phyloP scores from a whole-genome alignment of 2,888 invertebrate genomes.

The Endotricha flammealis region DNA sequence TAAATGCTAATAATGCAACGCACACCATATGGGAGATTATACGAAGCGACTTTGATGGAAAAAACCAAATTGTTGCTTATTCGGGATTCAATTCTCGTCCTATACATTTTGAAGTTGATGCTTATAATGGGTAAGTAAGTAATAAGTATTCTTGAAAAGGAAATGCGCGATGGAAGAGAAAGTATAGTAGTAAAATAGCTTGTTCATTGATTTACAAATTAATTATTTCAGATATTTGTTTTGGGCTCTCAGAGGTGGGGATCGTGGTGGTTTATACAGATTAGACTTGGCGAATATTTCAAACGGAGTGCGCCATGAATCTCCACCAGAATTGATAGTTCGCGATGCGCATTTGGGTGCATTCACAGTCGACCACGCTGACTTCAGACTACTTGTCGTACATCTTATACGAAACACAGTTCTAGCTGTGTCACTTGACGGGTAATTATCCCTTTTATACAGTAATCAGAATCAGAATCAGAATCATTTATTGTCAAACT shows the following conservation, averaged over 20 bases:
- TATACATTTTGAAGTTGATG: constrained; percentile 91
- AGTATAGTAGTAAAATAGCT: too few species aligned
- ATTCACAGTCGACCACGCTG: constrained; percentile 89
- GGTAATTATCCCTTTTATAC: constrained; percentile 64
- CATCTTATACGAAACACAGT: constrained; percentile 87
- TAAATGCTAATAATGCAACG: constrained; percentile 38
- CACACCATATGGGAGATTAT: constrained; percentile 83
- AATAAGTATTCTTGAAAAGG: too few species aligned
- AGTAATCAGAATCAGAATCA: not conserved
- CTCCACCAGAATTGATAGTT: constrained; percentile 81
- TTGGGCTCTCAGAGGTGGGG: constrained; percentile 81
- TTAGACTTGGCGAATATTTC: constrained; percentile 87
- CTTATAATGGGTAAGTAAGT: constrained; percentile 91
- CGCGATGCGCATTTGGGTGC: constrained; percentile 84
- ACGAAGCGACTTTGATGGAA: constrained; percentile 86
- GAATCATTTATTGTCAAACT: too few species aligned
- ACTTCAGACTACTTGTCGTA: constrained; percentile 87
- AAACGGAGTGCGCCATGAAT: constrained; percentile 84
- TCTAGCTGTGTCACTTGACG: constrained; percentile 88
- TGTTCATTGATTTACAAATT: too few species aligned
- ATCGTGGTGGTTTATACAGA: constrained; percentile 84
- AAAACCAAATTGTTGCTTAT: constrained; percentile 82
- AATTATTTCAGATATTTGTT: constrained; percentile 84
- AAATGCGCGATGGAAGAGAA: too few species aligned
- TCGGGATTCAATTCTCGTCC: constrained; percentile 84